phyloP scores from a whole-genome alignment of 2,113 vertebrate species.

The Struthio camelus region DNA sequence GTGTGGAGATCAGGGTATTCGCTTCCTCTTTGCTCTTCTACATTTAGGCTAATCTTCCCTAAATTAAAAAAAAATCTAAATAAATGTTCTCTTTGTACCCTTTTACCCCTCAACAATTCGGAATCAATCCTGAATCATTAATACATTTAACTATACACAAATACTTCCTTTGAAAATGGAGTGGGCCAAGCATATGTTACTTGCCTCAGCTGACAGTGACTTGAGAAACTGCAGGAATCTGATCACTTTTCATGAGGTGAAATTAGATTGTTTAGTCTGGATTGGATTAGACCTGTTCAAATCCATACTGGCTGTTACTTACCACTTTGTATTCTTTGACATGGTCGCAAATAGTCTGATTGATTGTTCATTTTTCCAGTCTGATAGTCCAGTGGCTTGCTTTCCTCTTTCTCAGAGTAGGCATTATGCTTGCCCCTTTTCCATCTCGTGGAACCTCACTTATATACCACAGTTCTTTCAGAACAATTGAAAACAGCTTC shows the following conservation, averaged over 20 bases:
- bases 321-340: slow-evolving; percentile 8
- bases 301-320: neutral
- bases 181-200: neutral
- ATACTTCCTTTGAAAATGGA: neutral
- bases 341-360: slow-evolving; percentile 22
- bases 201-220: neutral
- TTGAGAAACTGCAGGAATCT: neutral
- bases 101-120: neutral
- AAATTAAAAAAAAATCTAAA: neutral
- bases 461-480: neutral
- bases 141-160: neutral
- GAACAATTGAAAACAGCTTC: slow-evolving; percentile 6
- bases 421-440: neutral
- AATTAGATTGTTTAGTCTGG: slow-evolving; percentile 36
- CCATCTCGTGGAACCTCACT: neutral
- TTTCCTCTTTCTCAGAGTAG: neutral
- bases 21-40: neutral
- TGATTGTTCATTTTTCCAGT: slow-evolving; percentile 39
- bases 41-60: neutral
- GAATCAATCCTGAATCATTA: neutral
- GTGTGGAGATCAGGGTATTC: neutral
- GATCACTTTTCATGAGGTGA: slow-evolving; percentile 11
- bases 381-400: neutral
- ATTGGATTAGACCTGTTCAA: slow-evolving; percentile 38
- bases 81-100: neutral